These are phyloP conservation scores for Ryuthela nishihirai DNA, from an alignment of 2,888 invertebrate species.

Conservation along the genomic window DNA sequence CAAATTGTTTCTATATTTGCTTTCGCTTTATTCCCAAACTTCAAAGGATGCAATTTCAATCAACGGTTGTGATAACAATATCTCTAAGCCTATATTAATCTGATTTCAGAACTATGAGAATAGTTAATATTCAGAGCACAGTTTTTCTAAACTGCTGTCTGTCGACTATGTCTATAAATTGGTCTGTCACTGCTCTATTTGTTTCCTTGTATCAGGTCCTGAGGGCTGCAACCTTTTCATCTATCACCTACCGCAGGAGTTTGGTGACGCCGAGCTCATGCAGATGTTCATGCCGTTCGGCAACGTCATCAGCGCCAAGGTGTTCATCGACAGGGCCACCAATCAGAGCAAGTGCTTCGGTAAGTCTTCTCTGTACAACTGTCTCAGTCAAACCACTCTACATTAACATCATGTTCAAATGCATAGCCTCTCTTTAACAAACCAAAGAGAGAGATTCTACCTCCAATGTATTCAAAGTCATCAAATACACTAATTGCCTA, in stretches of 20 bases:
- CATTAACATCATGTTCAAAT: too few relatives aligned
- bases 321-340: constrained; percentile 85
- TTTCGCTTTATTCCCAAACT: too few relatives aligned
- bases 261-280: constrained; percentile 97
- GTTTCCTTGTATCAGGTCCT: constrained; percentile 55
- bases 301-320: constrained; percentile 99
- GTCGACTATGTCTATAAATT: too few relatives aligned
- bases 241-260: constrained; percentile 99
- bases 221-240: constrained; percentile 99
- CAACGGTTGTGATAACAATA: too few relatives aligned
- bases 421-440: too few relatives aligned
- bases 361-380: constrained; percentile 6
- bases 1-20: too few relatives aligned
- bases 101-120: not conserved
- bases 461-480: too few relatives aligned
- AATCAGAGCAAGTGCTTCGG: constrained; percentile 44
- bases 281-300: constrained; percentile 99
- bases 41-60: too few relatives aligned
- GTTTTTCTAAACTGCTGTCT: not conserved
- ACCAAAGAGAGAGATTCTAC: too few relatives aligned
- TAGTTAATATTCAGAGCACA: not conserved
- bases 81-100: not conserved
- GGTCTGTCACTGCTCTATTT: not conserved
- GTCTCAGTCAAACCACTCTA: not conserved
- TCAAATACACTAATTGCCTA: too few relatives aligned